Evolutionary conservation across 1,140 invertebrate species (phyloP), one percentile per base, ranked within the genome.

Genomic region (Frieseomelitta varia): DNA sequence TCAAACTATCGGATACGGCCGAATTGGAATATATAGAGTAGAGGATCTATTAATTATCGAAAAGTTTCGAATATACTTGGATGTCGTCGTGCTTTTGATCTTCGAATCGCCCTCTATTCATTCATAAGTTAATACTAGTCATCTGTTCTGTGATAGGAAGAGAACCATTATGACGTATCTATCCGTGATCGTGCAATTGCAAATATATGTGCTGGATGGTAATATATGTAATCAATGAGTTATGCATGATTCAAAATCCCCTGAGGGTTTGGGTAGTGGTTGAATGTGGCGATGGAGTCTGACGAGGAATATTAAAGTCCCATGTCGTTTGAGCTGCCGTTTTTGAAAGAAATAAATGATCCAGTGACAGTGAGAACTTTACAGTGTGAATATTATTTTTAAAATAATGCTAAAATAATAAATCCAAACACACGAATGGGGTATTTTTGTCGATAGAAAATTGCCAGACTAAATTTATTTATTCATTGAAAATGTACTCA

Each of bases 1-100:
- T 34, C 51, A 11, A 56, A 17, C n/a, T 11, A 34, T 24, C 39
- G 0, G 15, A 39, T 6, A 3, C 2, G 34, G 10, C 19, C n/a
- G 17, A 63, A 55, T 53, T 17, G 17, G 4, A 61, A n/a, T 61
- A 72, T 67, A 56, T 47, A 34, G 21, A 24, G 15, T 12, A 4
- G 8, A 15, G 21, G 3, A 14, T 15, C 74, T 55, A 53, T 72
- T 11, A 68, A 73, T 72, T 39, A 65, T 63, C 27, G 47, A 75
- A 8, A 56, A 8, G 11, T 39, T 39, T 75, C 12, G 47, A 11
- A 65, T 55, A 1, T n/a, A 58, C 15, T 51, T 65, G 10, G 10
- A 14, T 24, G 10, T 74, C 55, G 24, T 24, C n/a, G 15, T 76
- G 21, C 10, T n/a, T 82, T 76, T 82, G 61, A 51, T 71, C 39